These are phyloP conservation scores for Cephalophus harveyi DNA, from an alignment of 2,113 vertebrate species.

Conservation along the genomic window DNA sequence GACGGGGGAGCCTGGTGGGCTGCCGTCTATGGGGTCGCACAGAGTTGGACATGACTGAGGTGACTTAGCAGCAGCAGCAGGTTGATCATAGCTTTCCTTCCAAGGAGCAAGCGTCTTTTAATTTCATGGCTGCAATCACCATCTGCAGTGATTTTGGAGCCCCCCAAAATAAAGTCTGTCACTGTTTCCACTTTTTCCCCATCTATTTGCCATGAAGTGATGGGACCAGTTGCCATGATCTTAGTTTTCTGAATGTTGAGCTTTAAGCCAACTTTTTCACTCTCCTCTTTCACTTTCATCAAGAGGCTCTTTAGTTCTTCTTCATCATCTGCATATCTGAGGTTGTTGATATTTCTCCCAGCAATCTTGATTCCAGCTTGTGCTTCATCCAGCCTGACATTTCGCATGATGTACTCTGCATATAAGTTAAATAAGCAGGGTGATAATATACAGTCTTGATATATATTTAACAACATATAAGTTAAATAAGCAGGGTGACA, in stretches of 20 bases:
- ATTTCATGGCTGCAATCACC: neutral
- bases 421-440: no score
- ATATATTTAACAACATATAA: no score
- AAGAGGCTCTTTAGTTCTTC: neutral
- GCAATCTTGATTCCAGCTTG: neutral
- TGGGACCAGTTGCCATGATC: neutral
- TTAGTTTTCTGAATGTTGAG: neutral
- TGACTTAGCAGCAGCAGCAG: no score
- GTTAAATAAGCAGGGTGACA: no score
- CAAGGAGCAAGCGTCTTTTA: neutral
- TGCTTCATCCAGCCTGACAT: no score
- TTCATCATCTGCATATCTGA: neutral
- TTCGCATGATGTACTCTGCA: no score
- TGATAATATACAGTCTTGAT: no score
- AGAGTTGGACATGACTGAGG: no score
- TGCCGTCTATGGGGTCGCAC: no score
- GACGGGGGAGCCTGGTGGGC: no score
- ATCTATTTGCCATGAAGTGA: neutral
- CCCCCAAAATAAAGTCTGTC: accelerated
- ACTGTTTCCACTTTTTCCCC: neutral
- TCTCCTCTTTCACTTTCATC: neutral
- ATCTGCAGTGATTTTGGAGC: neutral
- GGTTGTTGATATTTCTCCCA: neutral
- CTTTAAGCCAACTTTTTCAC: neutral
- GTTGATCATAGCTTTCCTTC: neutral